These are phyloP conservation scores for Eospalax fontanierii DNA, from an alignment of 2,797 vertebrate species.

Conservation along the genomic window DNA sequence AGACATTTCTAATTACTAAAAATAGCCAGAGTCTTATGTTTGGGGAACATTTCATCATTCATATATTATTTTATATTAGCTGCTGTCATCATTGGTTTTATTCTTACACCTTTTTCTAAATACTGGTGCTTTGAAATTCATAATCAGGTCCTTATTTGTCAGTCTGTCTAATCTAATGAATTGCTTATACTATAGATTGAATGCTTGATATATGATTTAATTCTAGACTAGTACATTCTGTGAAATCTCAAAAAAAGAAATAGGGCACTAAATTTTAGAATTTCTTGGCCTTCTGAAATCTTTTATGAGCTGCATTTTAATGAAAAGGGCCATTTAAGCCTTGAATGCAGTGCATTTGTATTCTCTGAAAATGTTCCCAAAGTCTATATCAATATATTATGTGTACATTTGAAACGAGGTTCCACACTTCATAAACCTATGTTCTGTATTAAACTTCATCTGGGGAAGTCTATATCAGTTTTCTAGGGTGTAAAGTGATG, in stretches of 20 bases:
- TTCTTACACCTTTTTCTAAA: conserved; percentile 1
- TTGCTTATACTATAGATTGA: conserved; percentile 53
- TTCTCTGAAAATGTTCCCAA: conserved; percentile 79
- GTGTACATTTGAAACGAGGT: conserved; percentile 81
- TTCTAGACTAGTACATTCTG: conserved; percentile 73
- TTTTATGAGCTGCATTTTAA: conserved; percentile 61
- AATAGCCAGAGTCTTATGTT: neutral
- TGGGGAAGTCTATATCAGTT: conserved; percentile 84
- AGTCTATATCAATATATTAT: conserved; percentile 75
- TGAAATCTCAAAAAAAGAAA: conserved; percentile 71
- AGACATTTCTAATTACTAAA: conserved; percentile 5
- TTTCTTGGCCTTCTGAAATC: conserved; percentile 62
- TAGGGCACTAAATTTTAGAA: conserved; percentile 63
- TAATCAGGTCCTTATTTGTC: conserved; percentile 54
- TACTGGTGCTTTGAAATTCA: conserved; percentile 59
- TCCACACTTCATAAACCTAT: conserved; percentile 82
- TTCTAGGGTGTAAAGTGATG: conserved; percentile 84
- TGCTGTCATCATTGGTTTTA: neutral
- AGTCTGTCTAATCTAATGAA: conserved; percentile 69
- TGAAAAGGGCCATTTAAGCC: conserved; percentile 71
- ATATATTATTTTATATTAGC: conserved; percentile 9
- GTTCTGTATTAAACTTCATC: conserved; percentile 85
- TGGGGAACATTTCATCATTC: neutral
- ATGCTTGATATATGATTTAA: conserved; percentile 44
- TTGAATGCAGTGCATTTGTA: conserved; percentile 65